These are phyloP conservation scores for Agapornis canus DNA, from an alignment of 2,797 vertebrate species.

Conservation along the genomic window DNA sequence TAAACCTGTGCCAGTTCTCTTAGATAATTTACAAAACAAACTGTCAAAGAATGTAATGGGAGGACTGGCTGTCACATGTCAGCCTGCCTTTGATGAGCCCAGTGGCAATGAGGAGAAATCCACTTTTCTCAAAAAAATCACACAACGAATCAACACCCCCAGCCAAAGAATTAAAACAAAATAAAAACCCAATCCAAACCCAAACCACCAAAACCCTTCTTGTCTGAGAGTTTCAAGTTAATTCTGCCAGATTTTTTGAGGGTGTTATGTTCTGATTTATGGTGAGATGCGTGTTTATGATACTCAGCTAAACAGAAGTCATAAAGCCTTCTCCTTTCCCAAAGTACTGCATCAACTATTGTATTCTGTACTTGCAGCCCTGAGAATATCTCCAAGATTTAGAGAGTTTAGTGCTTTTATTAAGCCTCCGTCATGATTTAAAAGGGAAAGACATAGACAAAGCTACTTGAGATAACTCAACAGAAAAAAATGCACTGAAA, in stretches of 20 bases:
- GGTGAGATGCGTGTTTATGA: background rate
- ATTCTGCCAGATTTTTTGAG: background rate
- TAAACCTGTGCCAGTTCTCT: background rate
- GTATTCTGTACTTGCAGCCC: background rate
- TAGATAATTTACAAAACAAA: slow-evolving; percentile 10
- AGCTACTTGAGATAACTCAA: background rate
- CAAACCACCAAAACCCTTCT: background rate
- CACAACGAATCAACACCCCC: background rate
- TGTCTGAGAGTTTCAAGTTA: background rate
- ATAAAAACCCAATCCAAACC: background rate
- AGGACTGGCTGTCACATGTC: background rate
- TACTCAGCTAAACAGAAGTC: slow-evolving; percentile 2
- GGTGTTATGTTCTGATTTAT: background rate
- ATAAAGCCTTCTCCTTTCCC: slow-evolving; percentile 39
- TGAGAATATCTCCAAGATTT: slow-evolving; percentile 10
- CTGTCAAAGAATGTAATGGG: background rate
- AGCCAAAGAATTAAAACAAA: background rate
- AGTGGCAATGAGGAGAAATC: background rate
- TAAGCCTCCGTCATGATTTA: background rate
- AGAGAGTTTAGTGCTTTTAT: slow-evolving; percentile 5
- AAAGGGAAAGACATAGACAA: background rate
- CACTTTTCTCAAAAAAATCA: background rate
- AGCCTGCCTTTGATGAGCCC: background rate
- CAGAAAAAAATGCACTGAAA: background rate
- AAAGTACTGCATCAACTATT: background rate